A percentile compares a stretch with the other conserved stretches of the same genome.
phyloP scores from a whole-genome alignment of 2,797 vertebrate species.

The Caiman crocodilus region DNA sequence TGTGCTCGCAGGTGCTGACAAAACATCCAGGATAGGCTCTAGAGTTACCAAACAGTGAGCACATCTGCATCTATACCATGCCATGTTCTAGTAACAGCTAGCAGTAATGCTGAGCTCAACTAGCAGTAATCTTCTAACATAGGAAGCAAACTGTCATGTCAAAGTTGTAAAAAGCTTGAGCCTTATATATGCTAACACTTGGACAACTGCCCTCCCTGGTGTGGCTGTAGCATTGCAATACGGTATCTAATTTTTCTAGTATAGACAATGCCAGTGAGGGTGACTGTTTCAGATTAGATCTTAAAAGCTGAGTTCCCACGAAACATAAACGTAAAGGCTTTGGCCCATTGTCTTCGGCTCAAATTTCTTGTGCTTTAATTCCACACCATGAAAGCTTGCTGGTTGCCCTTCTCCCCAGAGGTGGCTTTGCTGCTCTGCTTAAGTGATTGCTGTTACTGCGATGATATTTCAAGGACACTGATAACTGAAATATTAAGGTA shows the following conservation, averaged over 20 bases:
- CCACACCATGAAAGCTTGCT: background rate
- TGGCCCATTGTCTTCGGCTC: background rate
- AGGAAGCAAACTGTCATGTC: background rate
- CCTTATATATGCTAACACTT: fast-evolving
- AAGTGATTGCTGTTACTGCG: background rate
- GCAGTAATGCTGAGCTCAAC: background rate
- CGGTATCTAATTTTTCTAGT: fast-evolving
- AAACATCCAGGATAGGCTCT: background rate
- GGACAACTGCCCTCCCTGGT: background rate
- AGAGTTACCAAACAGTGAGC: background rate
- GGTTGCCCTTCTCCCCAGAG: background rate
- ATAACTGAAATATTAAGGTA: background rate
- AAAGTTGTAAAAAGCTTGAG: fast-evolving
- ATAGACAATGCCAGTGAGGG: background rate
- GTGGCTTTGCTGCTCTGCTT: background rate
- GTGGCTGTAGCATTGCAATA: background rate
- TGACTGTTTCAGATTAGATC: background rate
- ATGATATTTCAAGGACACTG: background rate
- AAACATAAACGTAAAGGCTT: background rate
- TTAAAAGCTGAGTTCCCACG: background rate
- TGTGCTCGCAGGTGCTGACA: background rate
- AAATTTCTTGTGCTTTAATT: background rate
- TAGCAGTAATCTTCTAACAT: background rate
- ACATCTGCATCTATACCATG: background rate
- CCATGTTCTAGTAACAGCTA: background rate